Base-by-base conservation (phyloP, 2,888 invertebrate species). In the Acleris laterana region DNA sequence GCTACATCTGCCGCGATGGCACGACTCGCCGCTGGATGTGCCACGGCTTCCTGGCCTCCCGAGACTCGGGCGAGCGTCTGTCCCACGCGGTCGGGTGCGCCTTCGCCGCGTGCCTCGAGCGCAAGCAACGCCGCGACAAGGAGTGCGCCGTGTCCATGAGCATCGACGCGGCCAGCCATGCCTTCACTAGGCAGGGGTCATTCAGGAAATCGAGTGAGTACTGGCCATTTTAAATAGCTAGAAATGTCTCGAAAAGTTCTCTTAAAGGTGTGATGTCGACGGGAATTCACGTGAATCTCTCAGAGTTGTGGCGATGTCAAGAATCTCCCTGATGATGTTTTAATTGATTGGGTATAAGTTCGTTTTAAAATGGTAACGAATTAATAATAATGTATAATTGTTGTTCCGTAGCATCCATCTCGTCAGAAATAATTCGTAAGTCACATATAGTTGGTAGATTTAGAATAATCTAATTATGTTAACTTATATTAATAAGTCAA, bases 21-120 rank as follows among this genome's bases (percentile, higher is more conserved):
- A 99, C 99, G 16, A 99, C 99, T 0, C 95, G 99, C 6, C 95
- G 99, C 19, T 99, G 99, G 99, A 99, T 99, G 99, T 99, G 99
- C 85, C 99, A 99, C 92, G 99, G 99, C 48, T 99, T 99, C 88
- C 94, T 99, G 72, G 99, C 99, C 60, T 94, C 97, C 61, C 97
- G 98, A 84, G 99, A 99, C 90, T 96, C 98, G 76, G 99, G 99
- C 66, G 99, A 99, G 93, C 95, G 99, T 53, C 93, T 99, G 72
- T 99, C 99, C 77, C 99, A 99, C 92, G 99, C 99, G 1, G 99
- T 99, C 32, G 99, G 99, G 49, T 99, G 99, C 93, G 99, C 99
- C 57, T 99, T 99, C 93, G 98, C 99, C 62, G 98, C 99, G 2
- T 99, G 99, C 81, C 93, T 99, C 75, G 99, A 99, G 86, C 95